Conservation (phyloP, 1,140 invertebrate species). For the Neocloeon triangulifer region DNA sequence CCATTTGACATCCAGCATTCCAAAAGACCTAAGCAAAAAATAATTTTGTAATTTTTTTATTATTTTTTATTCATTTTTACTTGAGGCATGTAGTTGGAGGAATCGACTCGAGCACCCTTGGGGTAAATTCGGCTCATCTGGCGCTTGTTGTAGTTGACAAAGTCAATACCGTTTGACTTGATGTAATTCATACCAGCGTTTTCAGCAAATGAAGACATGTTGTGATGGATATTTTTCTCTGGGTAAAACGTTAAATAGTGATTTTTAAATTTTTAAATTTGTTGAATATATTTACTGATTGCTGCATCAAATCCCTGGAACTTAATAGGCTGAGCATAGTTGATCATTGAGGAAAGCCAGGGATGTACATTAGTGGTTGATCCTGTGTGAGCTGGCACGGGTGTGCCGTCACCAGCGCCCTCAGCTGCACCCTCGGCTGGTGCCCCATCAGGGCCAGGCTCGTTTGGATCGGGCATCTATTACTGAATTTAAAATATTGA, state of each 20-base stretch:
- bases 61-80: conserved; percentile 13
- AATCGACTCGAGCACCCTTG: conserved; percentile 49
- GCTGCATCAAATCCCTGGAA: conserved; percentile 45
- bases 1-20: conserved; percentile 65
- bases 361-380: conserved; percentile 48
- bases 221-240: conserved; percentile 29
- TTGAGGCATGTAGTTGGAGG: conserved; percentile 54
- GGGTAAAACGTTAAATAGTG: conserved; percentile 6
- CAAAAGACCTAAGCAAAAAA: conserved; percentile 48
- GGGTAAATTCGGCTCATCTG: conserved; percentile 54
- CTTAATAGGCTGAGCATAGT: conserved; percentile 48
- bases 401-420: conserved; percentile 21
- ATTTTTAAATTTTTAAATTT: conserved; percentile 6
- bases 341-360: conserved; percentile 39
- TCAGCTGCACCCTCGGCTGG: no score
- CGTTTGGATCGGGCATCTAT: conserved; percentile 10
- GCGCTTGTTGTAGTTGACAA: conserved; percentile 56
- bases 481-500: no score
- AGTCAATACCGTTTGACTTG: conserved; percentile 35
- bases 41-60: background rate
- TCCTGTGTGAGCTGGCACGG: conserved; percentile 40
- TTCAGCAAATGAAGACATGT: conserved; percentile 45
- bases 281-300: no score
- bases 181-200: conserved; percentile 29
- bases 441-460: conserved; percentile 5